phyloP scores from a whole-genome alignment of 2,113 vertebrate genomes.

The Festucalex cinctus region DNA sequence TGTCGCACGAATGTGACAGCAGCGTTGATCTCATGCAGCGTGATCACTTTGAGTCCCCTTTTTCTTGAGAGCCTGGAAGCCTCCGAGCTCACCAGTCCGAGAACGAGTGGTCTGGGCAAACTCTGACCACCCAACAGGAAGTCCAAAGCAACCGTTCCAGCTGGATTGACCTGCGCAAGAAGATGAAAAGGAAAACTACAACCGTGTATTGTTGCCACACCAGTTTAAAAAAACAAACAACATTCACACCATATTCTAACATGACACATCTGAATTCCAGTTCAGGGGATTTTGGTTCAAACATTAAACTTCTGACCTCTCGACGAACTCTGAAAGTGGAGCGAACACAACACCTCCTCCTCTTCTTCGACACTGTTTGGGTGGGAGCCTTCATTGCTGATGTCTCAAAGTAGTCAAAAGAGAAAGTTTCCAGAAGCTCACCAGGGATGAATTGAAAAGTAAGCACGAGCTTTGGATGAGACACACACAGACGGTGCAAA shows the following conservation, averaged over 20 bases:
- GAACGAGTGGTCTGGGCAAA: slow-evolving; percentile 36
- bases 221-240: too few relatives aligned
- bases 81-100: slow-evolving; percentile 60
- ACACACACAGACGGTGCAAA: neutral
- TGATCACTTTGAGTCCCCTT: slow-evolving; percentile 56
- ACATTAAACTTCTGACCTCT: slow-evolving; percentile 44
- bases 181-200: neutral
- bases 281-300: neutral
- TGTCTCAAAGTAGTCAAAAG: neutral
- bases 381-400: slow-evolving; percentile 56
- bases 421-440: neutral
- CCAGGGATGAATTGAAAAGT: neutral
- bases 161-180: slow-evolving; percentile 20
- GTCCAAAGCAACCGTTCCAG: slow-evolving; percentile 13
- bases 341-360: slow-evolving; percentile 16
- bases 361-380: slow-evolving; percentile 11
- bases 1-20: slow-evolving; percentile 37
- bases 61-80: slow-evolving; percentile 58
- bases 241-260: too few relatives aligned
- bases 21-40: slow-evolving; percentile 52
- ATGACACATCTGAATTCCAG: too few relatives aligned
- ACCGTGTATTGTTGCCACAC: too few relatives aligned
- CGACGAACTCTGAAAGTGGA: slow-evolving; percentile 39
- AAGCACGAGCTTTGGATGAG: neutral
- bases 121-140: slow-evolving; percentile 9